Conservation (phyloP, 1,140 invertebrate genomes). For the Melipona quadrifasciata region DNA sequence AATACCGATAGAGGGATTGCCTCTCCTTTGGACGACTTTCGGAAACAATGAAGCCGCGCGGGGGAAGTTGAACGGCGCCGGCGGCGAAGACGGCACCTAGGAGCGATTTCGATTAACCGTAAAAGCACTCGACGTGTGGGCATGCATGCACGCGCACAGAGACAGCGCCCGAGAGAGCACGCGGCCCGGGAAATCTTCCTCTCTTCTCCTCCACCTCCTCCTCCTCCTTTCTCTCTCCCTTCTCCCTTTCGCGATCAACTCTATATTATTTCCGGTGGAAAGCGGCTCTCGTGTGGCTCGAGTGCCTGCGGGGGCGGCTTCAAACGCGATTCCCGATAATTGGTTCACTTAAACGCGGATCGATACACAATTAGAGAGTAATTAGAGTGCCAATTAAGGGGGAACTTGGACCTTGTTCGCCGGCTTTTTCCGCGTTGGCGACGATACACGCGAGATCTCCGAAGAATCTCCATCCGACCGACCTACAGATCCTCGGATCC, state of each 20-base stretch:
- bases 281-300: constrained; percentile 51
- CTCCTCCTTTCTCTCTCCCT: too few relatives aligned
- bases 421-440: constrained; percentile 43
- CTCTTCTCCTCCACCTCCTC: not conserved
- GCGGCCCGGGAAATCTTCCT: constrained; percentile 48
- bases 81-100: constrained; percentile 21
- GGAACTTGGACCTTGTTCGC: constrained; percentile 13
- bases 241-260: constrained; percentile 39
- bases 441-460: constrained; percentile 1
- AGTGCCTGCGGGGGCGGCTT: constrained; percentile 39
- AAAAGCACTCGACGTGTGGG: constrained; percentile 51
- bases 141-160: constrained; percentile 17
- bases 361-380: constrained; percentile 71
- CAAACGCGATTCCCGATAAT: constrained; percentile 62
- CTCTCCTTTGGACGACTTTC: constrained; percentile 59
- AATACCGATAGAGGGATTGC: constrained; percentile 57
- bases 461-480: not conserved
- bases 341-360: constrained; percentile 70
- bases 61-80: constrained; percentile 37
- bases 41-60: constrained; percentile 57
- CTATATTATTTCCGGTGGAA: constrained; percentile 65
- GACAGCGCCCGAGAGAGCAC: not conserved
- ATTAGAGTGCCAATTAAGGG: constrained; percentile 69
- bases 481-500: not conserved
- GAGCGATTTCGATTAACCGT: constrained; percentile 68